Base-by-base conservation (phyloP, 2,113 vertebrate genomes). In the Plestiodon gilberti region DNA sequence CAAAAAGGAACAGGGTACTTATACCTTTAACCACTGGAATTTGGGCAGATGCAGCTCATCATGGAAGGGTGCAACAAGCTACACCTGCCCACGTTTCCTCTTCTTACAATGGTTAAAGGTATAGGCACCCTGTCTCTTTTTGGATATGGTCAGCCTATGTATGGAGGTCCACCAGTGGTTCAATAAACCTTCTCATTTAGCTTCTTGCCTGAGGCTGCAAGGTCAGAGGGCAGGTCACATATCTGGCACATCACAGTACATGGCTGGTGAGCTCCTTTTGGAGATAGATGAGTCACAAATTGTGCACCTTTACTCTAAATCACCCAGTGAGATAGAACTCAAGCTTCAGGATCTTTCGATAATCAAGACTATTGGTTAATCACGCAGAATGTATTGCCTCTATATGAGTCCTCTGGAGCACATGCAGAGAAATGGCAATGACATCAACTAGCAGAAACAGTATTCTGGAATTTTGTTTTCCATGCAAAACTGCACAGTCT, bases 401-500 rank as follows among this genome's bases (percentile, higher is more conserved):
- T 67, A 30, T 67, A n/a, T 67, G 65, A n/a, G 6, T 67, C 65
- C 28, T n/a, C 65, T 3, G 28, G 28, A 65, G 62, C 3, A 25
- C 7, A 25, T 8, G 23, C 23, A 1, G 57, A 64, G 38, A 79
- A 79, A 43, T 25, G 33, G 7, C 14, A 62, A 8, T 62, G 23
- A 30, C 14, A 62, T 40, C 20, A 20, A 30, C 40, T 9, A 6
- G 79, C 84, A 89, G 28, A 85, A 83, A 74, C 28, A 48, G 87
- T 86, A 87, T 80, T 3, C 85, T 71, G 10, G 67, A 85, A 69
- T 48, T 86, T 25, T 48, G 62, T 67, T 48, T 75, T 62, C 5
- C 22, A 25, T 75, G 38, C 61, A 75, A 83, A 64, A 48, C 59
- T 57, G 30, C 70, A 20, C 40, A 78, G 67, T 74, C 70, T 80